Evolutionary conservation across 2,888 invertebrate species (phyloP), one percentile per base, ranked within the genome.

Genomic region (Drosophila quasianomalipes): DNA sequence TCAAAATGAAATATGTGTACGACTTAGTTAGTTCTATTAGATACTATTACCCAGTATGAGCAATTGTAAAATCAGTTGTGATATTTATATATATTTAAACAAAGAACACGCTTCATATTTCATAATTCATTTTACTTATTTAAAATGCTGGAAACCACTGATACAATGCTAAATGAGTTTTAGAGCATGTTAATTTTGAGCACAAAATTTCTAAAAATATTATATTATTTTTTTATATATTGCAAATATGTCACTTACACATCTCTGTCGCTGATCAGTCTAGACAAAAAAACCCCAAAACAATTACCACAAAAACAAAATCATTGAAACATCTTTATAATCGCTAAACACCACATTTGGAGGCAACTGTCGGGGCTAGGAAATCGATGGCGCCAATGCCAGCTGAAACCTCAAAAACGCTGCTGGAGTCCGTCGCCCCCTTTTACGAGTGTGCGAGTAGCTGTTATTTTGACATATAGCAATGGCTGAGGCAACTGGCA

Each of bases 391-490:
- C 83, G 86, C 82, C 82, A 76, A 55, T 65, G 79, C 44, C 57
- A 64, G 39, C 33, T 53, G 52, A 26, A 37, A 35, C 52, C 33
- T 10, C 33, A 33, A 57, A 39, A 39, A 5, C 26, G 37, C 44
- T 47, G 31, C 51, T 35, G 41, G 41, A 60, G 59, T 57, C 39
- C 55, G 39, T 22, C 4, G 14, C 5, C 47, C 53, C 67, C 47
- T 28, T 39, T 55, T 35, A 19, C 22, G 53, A 64, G 44, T 71
- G 68, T 30, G 10, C 39, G 39, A n/a, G n/a, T 73, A 74, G 83
- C 81, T 70, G 75, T 81, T 85, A 77, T 75, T 85, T 85, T 79
- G 79, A 87, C 76, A 76, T 85, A 87, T 74, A 79, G 76, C 70
- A 55, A 55, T 31, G 79, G 72, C 82, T 82, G 72, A 72, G 70